Percentiles rank a stretch among this genome's conserved stretches.
phyloP scores from a whole-genome alignment of 23 tunicate species.

The Trididemnum clinides region DNA sequence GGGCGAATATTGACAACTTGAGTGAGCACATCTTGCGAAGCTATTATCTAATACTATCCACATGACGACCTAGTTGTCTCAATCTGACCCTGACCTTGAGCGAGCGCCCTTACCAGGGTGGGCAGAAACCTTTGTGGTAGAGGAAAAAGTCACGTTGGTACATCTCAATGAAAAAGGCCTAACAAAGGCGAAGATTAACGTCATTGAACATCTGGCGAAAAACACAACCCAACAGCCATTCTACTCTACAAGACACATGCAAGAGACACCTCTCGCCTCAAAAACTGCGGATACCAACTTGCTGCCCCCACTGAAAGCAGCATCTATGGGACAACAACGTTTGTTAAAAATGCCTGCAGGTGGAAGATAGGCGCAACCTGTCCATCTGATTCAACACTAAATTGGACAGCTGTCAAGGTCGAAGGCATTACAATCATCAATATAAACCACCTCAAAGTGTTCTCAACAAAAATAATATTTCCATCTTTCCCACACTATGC shows the following conservation, averaged over 20 bases:
- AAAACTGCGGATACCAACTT: not conserved
- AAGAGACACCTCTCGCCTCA: not conserved
- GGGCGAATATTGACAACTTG: no score
- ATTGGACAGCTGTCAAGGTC: constrained; percentile 2
- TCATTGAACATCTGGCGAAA: not conserved
- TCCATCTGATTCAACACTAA: not conserved
- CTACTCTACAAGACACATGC: not conserved
- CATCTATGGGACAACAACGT: not conserved
- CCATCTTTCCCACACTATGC: not conserved
- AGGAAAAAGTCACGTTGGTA: not conserved
- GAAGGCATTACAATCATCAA: not conserved
- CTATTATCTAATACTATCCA: no score
- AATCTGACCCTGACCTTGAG: not conserved
- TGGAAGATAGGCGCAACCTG: not conserved
- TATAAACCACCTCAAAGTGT: not conserved
- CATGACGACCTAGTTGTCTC: not conserved
- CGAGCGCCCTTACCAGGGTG: not conserved
- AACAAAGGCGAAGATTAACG: not conserved
- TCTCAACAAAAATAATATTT: not conserved
- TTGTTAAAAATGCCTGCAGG: not conserved
- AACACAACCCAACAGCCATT: not conserved
- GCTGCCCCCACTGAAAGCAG: constrained; percentile 5
- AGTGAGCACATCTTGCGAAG: no score
- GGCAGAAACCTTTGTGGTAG: not conserved
- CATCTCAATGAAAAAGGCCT: not conserved